These are phyloP conservation scores for Trissoscelio sp. DNA, from an alignment of 2,888 invertebrate species.

Conservation along the genomic window DNA sequence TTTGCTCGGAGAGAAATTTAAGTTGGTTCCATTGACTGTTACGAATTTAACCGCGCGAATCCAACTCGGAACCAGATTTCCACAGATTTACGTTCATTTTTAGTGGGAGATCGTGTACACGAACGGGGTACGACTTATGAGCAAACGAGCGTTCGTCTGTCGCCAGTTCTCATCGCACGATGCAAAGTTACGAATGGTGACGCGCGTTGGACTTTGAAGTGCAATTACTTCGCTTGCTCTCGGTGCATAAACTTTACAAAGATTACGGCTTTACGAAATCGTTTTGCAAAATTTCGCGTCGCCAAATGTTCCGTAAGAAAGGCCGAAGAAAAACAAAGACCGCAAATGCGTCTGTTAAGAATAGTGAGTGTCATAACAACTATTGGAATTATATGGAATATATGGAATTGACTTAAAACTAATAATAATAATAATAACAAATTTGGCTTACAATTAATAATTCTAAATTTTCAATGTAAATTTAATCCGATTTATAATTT, in stretches of 20 bases:
- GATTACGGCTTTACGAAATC: slow-evolving; percentile 6
- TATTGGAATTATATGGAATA: too few relatives aligned
- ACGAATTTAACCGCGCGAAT: slow-evolving; percentile 26
- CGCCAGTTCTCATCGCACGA: slow-evolving; percentile 61
- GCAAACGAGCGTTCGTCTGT: slow-evolving; percentile 60
- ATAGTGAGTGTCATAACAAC: slow-evolving; percentile 41
- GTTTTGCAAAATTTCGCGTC: not conserved
- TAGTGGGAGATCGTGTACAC: slow-evolving; percentile 53
- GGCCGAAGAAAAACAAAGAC: slow-evolving; percentile 36
- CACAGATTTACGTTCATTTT: slow-evolving; percentile 57
- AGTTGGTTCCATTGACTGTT: not conserved
- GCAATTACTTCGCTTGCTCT: slow-evolving; percentile 11
- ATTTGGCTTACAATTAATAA: too few relatives aligned
- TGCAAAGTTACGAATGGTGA: slow-evolving; percentile 58
- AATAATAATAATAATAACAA: too few relatives aligned
- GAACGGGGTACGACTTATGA: slow-evolving; percentile 56
- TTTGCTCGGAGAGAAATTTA: too few relatives aligned
- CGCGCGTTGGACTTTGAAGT: slow-evolving; percentile 53
- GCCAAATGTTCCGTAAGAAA: slow-evolving; percentile 59
- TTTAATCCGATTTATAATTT: too few relatives aligned
- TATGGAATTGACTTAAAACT: too few relatives aligned
- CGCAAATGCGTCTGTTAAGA: slow-evolving; percentile 5
- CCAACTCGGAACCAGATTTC: slow-evolving; percentile 25
- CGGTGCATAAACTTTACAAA: slow-evolving; percentile 37
- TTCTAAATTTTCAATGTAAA: too few relatives aligned